phyloP scores from a whole-genome alignment of 2,797 vertebrate species.

The Coregonus ussuriensis region DNA sequence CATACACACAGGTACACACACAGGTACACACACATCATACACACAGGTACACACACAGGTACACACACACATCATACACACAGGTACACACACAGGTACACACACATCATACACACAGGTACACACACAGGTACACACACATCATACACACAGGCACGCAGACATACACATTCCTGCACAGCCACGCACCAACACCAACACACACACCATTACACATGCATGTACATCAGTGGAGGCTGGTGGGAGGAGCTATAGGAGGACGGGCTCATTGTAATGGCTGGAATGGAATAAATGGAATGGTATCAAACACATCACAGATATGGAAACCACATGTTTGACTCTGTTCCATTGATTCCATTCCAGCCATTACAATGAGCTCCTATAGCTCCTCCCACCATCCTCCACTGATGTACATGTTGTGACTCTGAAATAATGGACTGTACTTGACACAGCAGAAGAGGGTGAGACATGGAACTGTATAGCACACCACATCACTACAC shows the following conservation, averaged over 20 bases:
- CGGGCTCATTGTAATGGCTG: too few relatives aligned
- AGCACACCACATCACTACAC: neutral
- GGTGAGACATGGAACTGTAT: neutral
- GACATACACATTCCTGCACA: neutral
- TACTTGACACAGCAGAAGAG: neutral
- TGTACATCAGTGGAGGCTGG: neutral
- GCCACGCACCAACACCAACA: neutral
- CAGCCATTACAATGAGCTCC: too few relatives aligned
- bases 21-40: too few relatives aligned
- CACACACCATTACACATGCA: conserved; percentile 13
- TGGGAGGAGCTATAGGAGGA: too few relatives aligned
- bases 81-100: neutral
- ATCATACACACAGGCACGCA: conserved; percentile 1
- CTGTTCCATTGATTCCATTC: too few relatives aligned
- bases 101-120: too few relatives aligned
- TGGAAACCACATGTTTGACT: too few relatives aligned
- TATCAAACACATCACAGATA: too few relatives aligned
- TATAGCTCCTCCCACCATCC: too few relatives aligned
- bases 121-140: conserved; percentile 1
- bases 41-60: neutral
- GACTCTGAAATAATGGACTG: neutral
- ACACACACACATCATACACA: conserved; percentile 4
- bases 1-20: neutral
- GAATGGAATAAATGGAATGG: too few relatives aligned
- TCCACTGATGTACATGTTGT: neutral